Conservation (phyloP, 2,113 vertebrate genomes). For the Okapia johnstoni region DNA sequence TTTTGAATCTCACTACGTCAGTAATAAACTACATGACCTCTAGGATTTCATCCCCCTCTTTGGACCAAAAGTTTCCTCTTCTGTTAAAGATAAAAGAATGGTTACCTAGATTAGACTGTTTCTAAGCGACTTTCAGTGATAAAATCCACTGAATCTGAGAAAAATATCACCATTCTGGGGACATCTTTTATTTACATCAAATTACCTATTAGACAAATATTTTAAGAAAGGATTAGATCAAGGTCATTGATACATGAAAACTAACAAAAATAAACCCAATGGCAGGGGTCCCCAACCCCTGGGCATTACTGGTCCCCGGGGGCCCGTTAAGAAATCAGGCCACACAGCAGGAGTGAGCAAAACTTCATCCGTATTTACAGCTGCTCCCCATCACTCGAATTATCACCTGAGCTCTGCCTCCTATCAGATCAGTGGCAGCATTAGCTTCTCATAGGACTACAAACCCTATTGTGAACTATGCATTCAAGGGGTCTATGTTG, state of each 20-base stretch:
- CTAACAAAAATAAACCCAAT: background rate
- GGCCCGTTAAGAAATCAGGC: background rate
- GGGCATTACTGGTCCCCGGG: background rate
- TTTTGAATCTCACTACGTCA: constrained; percentile 28
- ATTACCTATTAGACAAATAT: background rate
- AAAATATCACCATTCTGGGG: constrained; percentile 6
- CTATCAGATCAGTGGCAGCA: background rate
- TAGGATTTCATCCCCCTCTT: background rate
- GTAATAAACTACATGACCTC: constrained; percentile 7
- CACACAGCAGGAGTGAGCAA: background rate
- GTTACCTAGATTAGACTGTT: background rate
- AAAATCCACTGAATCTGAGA: background rate
- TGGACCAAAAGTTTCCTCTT: background rate
- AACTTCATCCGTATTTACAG: too few relatives aligned
- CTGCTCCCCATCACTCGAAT: background rate
- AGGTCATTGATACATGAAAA: background rate
- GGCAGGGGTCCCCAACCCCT: background rate
- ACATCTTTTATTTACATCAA: background rate
- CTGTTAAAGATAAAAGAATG: background rate
- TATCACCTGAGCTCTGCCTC: background rate
- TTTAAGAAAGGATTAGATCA: background rate
- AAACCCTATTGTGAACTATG: background rate
- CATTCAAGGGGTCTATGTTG: background rate
- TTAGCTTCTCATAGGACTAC: background rate
- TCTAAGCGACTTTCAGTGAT: background rate